Evolutionary conservation across 2,113 vertebrate species (phyloP).

Genomic region (Trichechus manatus): DNA sequence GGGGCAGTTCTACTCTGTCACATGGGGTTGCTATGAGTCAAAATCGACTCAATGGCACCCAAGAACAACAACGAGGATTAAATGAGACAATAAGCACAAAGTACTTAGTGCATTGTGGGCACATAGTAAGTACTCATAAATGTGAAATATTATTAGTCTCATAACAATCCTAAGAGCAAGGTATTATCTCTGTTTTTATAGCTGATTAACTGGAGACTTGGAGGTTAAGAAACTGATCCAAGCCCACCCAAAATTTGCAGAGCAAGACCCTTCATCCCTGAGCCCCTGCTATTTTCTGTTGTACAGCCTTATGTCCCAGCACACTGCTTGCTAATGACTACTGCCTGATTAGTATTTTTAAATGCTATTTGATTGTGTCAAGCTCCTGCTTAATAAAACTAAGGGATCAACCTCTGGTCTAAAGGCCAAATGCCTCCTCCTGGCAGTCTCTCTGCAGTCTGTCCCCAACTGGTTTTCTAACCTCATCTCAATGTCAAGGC

Average conservation of each 20-base stretch:
- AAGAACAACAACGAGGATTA: neutral
- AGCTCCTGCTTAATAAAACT: neutral
- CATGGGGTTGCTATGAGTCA: neutral
- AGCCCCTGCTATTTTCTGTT: neutral
- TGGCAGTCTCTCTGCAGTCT: neutral
- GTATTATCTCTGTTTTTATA: neutral
- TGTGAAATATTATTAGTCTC: slow-evolving; percentile 6
- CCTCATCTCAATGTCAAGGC: neutral
- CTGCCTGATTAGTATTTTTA: neutral
- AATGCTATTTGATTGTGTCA: slow-evolving; percentile 45
- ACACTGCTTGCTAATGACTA: neutral
- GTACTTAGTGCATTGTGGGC: neutral
- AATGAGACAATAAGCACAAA: neutral
- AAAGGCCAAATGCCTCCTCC: neutral
- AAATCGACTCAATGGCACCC: neutral
- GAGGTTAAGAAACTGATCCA: neutral
- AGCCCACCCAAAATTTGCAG: neutral
- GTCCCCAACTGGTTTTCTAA: neutral
- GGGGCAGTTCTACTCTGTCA: neutral
- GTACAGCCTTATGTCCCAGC: neutral
- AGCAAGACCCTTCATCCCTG: neutral
- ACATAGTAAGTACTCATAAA: neutral
- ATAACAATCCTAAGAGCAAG: neutral
- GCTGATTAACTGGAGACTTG: slow-evolving; percentile 23
- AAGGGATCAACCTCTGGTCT: neutral